Percentiles rank a stretch among this genome's conserved stretches.
These are phyloP conservation scores for Cistogaster globosa DNA, from an alignment of 2,888 invertebrate genomes.

Conservation along the genomic window DNA sequence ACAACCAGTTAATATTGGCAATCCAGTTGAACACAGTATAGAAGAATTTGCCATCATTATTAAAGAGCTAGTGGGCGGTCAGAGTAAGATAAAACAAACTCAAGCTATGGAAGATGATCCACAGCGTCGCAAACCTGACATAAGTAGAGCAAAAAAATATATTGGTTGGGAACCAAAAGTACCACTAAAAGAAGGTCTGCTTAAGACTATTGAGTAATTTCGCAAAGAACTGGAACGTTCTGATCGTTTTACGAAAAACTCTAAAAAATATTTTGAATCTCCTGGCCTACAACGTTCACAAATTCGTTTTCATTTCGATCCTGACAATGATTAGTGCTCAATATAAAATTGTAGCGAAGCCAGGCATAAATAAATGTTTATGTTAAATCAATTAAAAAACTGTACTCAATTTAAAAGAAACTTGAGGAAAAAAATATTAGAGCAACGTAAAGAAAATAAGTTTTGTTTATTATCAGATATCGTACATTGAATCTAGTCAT, in stretches of 20 bases:
- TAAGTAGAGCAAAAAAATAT: slow-evolving; percentile 91
- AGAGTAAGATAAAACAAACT: slow-evolving; percentile 91
- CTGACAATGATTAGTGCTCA: slow-evolving; percentile 71
- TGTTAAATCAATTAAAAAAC: slow-evolving; percentile 12
- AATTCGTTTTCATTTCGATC: slow-evolving; percentile 71
- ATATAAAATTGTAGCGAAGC: neutral
- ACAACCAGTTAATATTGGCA: slow-evolving; percentile 97
- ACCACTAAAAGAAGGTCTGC: slow-evolving; percentile 92
- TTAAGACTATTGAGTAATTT: slow-evolving; percentile 97
- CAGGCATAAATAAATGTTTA: neutral
- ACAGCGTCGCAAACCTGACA: slow-evolving; percentile 96
- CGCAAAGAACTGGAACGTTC: slow-evolving; percentile 90
- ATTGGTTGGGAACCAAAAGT: slow-evolving; percentile 97
- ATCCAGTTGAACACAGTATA: slow-evolving; percentile 98
- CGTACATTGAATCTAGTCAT: slow-evolving; percentile 65
- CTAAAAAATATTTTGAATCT: slow-evolving; percentile 81
- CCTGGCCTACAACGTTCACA: slow-evolving; percentile 77
- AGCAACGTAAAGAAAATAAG: neutral
- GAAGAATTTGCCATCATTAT: slow-evolving; percentile 95
- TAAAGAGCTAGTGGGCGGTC: slow-evolving; percentile 92
- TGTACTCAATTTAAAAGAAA: slow-evolving; percentile 64
- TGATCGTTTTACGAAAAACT: slow-evolving; percentile 81
- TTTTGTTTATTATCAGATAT: slow-evolving; percentile 34
- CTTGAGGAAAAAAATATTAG: slow-evolving; percentile 2
- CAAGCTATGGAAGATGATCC: slow-evolving; percentile 98